These are phyloP conservation scores for Mormyrus lacerda DNA, from an alignment of 2,113 vertebrate species.

Conservation along the genomic window DNA sequence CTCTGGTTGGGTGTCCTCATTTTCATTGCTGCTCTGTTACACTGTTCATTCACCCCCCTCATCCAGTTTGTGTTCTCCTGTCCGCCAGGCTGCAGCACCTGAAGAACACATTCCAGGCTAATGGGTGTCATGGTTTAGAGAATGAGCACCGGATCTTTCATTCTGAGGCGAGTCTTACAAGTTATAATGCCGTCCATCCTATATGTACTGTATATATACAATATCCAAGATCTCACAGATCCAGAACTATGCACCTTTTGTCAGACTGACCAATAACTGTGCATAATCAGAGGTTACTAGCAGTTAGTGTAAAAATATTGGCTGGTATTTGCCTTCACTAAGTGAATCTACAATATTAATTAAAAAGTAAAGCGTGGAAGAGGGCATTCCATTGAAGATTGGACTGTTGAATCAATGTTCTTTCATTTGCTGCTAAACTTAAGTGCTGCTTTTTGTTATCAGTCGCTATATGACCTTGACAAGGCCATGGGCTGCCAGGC, in stretches of 20 bases:
- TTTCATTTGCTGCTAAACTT: not conserved
- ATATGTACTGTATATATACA: not conserved
- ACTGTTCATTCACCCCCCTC: not conserved
- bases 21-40: not conserved
- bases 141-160: constrained; percentile 55
- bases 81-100: constrained; percentile 46
- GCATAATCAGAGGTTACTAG: not conserved
- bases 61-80: not conserved
- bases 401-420: not conserved
- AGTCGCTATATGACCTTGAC: not conserved
- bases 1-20: not conserved
- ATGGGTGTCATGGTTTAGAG: constrained; percentile 39
- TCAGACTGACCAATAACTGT: not conserved
- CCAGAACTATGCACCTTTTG: not conserved
- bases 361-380: not conserved
- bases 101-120: constrained; percentile 43
- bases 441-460: not conserved
- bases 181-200: not conserved
- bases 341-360: not conserved
- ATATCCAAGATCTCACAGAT: not conserved
- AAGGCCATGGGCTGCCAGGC: not conserved
- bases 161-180: constrained; percentile 51
- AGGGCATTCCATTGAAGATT: not conserved
- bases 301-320: not conserved
- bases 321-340: not conserved